Base-by-base conservation (phyloP, 2,797 vertebrate genomes). In the Pagetopsis macropterus region DNA sequence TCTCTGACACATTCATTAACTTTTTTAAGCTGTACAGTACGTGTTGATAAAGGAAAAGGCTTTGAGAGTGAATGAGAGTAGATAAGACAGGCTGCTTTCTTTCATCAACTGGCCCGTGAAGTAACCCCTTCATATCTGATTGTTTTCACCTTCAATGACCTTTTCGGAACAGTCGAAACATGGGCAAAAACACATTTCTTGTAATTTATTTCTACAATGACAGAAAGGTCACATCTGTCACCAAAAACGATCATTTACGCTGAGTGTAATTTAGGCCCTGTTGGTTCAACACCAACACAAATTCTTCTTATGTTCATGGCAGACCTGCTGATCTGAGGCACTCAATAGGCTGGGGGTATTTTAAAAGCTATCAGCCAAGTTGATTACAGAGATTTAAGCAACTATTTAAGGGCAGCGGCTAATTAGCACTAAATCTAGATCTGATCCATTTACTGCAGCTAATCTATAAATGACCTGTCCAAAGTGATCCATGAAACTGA, bases 341-440 rank as follows among this genome's bases (percentile, higher is more conserved):
- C 56, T 75, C 70, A 75, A 72, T 65, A 70, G 76, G 50, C 48
- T 27, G 54, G 64, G 61, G 58, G 33, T 72, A 75, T 86, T 86
- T 84, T 72, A 81, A 82, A 78, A 72, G 61, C 83, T 41, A 86
- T 84, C 78, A 76, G 78, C 72, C 62, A 14, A 9, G 45, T 72
- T 63, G 78, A 88, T 79, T 80, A 67, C 61, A 59, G 46, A 82
- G 85, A 85, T 87, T 87, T 86, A 83, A 83, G 70, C 72, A 85
- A 82, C 83, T 81, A 74, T 86, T 88, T 85, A 85, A 80, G 68
- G 57, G 68, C 75, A 75, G 75, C 31, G 72, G 79, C 73, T 89
- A 89, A 91, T 91, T 86, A 90, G 65, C 74, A 57, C 75, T 87
- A 83, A 87, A 89, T 90, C 87, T 78, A 72, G 58, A 75, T 80